Evolutionary conservation across 2,888 invertebrate species (phyloP).

Genomic region (Macaria liturata): DNA sequence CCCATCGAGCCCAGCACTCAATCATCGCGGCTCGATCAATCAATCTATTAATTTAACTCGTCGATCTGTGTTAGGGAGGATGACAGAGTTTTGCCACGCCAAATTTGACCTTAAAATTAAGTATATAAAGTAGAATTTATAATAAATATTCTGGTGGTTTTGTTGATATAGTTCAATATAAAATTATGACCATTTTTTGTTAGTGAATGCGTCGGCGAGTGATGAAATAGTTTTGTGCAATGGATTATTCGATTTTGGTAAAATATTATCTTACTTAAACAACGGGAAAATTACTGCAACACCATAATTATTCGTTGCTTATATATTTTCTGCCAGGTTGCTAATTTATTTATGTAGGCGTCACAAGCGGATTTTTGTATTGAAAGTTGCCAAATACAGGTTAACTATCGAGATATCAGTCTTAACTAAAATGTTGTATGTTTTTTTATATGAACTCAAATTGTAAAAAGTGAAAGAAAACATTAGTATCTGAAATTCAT

Average conservation of each 20-base stretch:
- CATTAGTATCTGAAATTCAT: neutral
- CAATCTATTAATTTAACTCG: slow-evolving; percentile 15
- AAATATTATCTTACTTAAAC: no score
- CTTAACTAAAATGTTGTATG: neutral
- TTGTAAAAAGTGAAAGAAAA: slow-evolving; percentile 2
- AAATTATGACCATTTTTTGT: no score
- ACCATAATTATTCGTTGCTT: no score
- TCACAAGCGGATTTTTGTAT: no score
- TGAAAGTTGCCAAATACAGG: neutral
- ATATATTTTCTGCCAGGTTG: no score
- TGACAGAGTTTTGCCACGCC: neutral
- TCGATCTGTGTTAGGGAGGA: neutral
- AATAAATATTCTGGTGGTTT: neutral
- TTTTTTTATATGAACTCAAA: neutral
- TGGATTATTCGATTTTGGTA: no score
- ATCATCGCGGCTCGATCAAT: slow-evolving; percentile 17
- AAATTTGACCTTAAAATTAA: no score
- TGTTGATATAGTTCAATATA: no score
- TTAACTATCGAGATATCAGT: neutral
- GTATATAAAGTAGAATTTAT: neutral
- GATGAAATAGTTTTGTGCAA: no score
- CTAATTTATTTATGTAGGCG: no score
- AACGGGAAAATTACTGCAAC: no score
- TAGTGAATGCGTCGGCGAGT: no score
- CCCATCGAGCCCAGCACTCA: slow-evolving; percentile 14